Base-by-base conservation (phyloP, 2,113 vertebrate species). In the Hirundichthys speculiger region DNA sequence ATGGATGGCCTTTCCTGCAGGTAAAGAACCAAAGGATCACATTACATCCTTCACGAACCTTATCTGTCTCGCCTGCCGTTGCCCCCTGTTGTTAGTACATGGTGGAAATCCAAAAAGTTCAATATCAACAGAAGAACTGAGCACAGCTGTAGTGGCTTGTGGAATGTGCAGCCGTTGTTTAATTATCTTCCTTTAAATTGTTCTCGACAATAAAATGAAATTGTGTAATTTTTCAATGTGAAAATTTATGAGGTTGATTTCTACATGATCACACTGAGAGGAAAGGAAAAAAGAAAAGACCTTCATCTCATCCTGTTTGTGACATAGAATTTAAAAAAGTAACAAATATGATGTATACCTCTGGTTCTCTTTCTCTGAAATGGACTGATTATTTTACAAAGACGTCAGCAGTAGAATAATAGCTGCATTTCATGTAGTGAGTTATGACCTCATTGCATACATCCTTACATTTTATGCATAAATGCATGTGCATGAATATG, bases 381-480 rank as follows among this genome's bases (percentile, higher is more conserved):
- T 54, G 19, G 50, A 16, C 24, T 5, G 48, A 75, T 60, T 50
- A 59, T 68, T 67, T 24, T 4, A 12, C 11, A 13, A 11, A 9
- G 11, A 27, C 63, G n/a, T 20, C 19, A 51, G 59, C 47, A 46
- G n/a, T 53, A 60, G 53, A 73, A 54, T 72, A 73, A 83, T 86
- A 59, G 73, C 75, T 69, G 58, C 64, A 77, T 78, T 80, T 62
- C 47, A 60, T 78, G 63, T 14, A 22, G 50, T 80, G 57, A 89
- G 45, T 60, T 64, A 79, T 82, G 75, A 81, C 64, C 64, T 84
- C 48, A 75, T 67, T 85, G 55, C 63, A 70, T 64, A 61, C 63
- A 67, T 69, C 67, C 64, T 46, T 78, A 41, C 61, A 57, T 41
- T 46, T 15, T 54, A 79, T 86, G 75, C 72, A 86, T 83, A 64